A percentile compares a stretch with the other conserved stretches of the same genome.
Conservation (phyloP, 1,140 invertebrate species). For the Drosophila obscura region DNA sequence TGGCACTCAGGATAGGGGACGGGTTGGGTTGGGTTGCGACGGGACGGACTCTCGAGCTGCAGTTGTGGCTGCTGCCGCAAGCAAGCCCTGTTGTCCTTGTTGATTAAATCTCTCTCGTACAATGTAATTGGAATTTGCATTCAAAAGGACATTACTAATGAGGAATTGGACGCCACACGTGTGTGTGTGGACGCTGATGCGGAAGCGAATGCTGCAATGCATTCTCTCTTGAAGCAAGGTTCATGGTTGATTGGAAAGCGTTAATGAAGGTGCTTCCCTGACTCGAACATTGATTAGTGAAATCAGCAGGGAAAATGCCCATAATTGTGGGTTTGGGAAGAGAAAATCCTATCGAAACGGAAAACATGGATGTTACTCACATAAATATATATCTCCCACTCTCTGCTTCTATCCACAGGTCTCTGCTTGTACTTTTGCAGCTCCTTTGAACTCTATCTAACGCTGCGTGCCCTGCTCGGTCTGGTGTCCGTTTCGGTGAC, state of each 20-base stretch:
- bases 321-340: too few relatives aligned
- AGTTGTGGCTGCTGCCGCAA: slow-evolving; percentile 26
- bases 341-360: too few relatives aligned
- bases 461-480: slow-evolving; percentile 87
- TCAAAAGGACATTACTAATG: slow-evolving; percentile 72
- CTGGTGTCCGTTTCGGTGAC: slow-evolving; percentile 90
- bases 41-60: slow-evolving; percentile 37
- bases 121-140: slow-evolving; percentile 76
- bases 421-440: slow-evolving; percentile 87
- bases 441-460: slow-evolving; percentile 87
- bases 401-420: slow-evolving; percentile 71
- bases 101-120: slow-evolving; percentile 69
- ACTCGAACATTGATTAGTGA: too few relatives aligned
- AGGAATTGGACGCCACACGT: slow-evolving; percentile 19
- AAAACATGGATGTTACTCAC: too few relatives aligned
- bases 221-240: not conserved
- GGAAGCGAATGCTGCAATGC: slow-evolving; percentile 10
- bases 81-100: slow-evolving; percentile 70
- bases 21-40: too few relatives aligned
- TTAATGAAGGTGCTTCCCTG: too few relatives aligned
- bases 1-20: slow-evolving; percentile 25
- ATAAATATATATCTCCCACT: not conserved
- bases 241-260: too few relatives aligned
- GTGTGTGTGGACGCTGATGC: slow-evolving; percentile 20
- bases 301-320: too few relatives aligned